Evolutionary conservation across 1,140 invertebrate genomes (phyloP).

Genomic region (Zaprionus gabonicus): DNA sequence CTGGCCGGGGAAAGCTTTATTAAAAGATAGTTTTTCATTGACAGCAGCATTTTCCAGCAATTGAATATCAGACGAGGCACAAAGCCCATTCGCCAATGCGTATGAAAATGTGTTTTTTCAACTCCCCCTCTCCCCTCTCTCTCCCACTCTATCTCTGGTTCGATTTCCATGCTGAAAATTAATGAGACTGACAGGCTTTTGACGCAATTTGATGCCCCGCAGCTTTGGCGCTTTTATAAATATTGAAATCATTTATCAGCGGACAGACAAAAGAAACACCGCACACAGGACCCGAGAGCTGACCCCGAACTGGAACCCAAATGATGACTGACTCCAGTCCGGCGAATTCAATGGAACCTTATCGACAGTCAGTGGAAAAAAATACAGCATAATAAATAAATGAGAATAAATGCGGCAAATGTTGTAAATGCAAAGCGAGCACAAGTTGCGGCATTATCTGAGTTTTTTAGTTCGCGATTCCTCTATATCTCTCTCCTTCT

Average conservation of each 20-base stretch:
- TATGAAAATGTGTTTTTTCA: conserved; percentile 43
- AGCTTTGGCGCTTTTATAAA: conserved; percentile 62
- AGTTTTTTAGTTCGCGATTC: conserved; percentile 47
- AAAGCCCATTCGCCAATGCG: conserved; percentile 67
- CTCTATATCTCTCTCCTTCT: not conserved
- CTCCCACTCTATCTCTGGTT: conserved; percentile 26
- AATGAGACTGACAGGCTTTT: conserved; percentile 76
- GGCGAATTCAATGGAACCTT: conserved; percentile 63
- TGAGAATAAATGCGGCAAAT: conserved; percentile 57
- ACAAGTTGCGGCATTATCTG: conserved; percentile 56
- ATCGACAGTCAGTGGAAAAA: conserved; percentile 24
- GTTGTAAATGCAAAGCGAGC: conserved; percentile 40
- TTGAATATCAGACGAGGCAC: conserved; percentile 66
- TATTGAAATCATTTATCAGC: conserved; percentile 78
- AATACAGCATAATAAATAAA: conserved; percentile 47
- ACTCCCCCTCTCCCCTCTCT: conserved; percentile 1
- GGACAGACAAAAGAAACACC: conserved; percentile 7
- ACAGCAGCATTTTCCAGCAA: conserved; percentile 69
- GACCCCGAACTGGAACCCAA: conserved; percentile 13
- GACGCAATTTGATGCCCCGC: conserved; percentile 75
- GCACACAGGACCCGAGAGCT: not conserved
- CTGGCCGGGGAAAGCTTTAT: conserved; percentile 46
- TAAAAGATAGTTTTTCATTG: conserved; percentile 70
- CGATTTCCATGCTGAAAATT: conserved; percentile 56
- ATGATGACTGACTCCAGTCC: not conserved